These are phyloP conservation scores for Cerceris ruficornis DNA, from an alignment of 2,888 invertebrate species.

Conservation along the genomic window DNA sequence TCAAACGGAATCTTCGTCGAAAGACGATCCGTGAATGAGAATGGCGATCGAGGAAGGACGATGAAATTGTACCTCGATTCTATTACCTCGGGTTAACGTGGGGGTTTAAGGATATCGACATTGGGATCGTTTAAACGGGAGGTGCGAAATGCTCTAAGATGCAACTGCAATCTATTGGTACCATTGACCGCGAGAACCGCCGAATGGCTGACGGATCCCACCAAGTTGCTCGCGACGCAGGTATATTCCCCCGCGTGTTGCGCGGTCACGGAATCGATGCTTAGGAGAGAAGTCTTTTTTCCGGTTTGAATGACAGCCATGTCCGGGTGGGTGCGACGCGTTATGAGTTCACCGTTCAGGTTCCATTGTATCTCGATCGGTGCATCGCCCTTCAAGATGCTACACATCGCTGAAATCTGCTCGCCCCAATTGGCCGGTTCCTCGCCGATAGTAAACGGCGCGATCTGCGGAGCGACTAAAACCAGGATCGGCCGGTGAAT, in stretches of 20 bases:
- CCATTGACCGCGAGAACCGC: slow-evolving; percentile 82
- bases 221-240: slow-evolving; percentile 82
- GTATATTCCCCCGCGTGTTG: slow-evolving; percentile 82
- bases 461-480: slow-evolving; percentile 87
- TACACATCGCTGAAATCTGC: slow-evolving; percentile 88
- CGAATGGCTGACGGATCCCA: slow-evolving; percentile 82
- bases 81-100: no score
- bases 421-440: slow-evolving; percentile 90
- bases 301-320: slow-evolving; percentile 75
- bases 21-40: neutral
- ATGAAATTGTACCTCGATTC: no score
- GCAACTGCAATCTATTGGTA: slow-evolving; percentile 64
- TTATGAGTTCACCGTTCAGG: slow-evolving; percentile 76
- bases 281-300: slow-evolving; percentile 79
- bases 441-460: slow-evolving; percentile 87
- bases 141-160: slow-evolving; percentile 46
- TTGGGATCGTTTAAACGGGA: slow-evolving; percentile 1
- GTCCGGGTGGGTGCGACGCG: slow-evolving; percentile 71
- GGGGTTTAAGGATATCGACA: no score
- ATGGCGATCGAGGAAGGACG: neutral
- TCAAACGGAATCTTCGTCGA: neutral
- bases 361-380: slow-evolving; percentile 90
- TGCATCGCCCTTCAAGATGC: slow-evolving; percentile 90
- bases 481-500: neutral
- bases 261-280: slow-evolving; percentile 81